phyloP scores from a whole-genome alignment of 2,888 invertebrate genomes.

The Lamellibrachia satsuma region DNA sequence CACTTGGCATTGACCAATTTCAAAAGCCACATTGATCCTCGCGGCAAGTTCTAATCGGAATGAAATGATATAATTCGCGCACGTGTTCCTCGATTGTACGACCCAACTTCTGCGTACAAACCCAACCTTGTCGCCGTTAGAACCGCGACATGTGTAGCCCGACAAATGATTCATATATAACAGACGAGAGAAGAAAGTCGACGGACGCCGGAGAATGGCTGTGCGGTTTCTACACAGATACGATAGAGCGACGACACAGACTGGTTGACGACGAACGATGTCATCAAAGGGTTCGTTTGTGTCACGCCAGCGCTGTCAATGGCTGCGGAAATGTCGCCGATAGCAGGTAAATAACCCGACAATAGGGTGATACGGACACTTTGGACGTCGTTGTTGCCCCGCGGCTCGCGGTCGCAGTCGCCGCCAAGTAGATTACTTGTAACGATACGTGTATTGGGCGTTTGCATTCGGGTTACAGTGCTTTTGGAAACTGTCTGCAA shows the following conservation, averaged over 20 bases:
- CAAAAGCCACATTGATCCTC: no score
- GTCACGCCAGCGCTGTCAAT: not conserved
- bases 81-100: no score
- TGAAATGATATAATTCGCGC: no score
- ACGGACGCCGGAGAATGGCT: not conserved
- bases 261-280: not conserved
- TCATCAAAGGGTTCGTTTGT: not conserved
- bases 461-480: not conserved
- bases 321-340: constrained; percentile 6
- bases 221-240: not conserved
- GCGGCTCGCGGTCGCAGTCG: not conserved
- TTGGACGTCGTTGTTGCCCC: not conserved
- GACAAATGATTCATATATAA: not conserved
- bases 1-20: no score
- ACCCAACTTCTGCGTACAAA: not conserved
- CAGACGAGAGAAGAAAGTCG: not conserved
- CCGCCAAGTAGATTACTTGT: not conserved
- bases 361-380: constrained; percentile 10
- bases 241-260: not conserved
- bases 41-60: no score
- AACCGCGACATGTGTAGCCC: not conserved
- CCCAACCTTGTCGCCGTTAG: not conserved
- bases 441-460: not conserved
- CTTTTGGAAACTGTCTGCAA: not conserved
- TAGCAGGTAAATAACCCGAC: not conserved